A percentile compares a stretch with the other conserved stretches of the same genome.
Evolutionary conservation across 2,888 invertebrate species (phyloP).

Genomic region (Lasioglossum morio): DNA sequence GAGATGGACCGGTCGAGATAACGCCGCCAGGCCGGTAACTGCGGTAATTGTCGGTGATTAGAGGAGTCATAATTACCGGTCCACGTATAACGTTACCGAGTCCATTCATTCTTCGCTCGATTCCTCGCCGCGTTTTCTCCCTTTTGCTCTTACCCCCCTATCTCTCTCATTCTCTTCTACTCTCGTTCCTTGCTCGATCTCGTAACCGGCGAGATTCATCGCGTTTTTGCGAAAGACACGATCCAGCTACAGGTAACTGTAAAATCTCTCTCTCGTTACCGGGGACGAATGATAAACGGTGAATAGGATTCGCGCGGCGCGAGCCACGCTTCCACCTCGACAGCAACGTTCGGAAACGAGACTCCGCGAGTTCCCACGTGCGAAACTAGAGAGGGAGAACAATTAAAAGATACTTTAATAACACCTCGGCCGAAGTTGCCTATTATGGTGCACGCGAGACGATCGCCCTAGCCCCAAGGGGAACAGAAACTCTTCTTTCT

Average conservation of each 20-base stretch:
- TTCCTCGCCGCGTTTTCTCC: conserved; percentile 58
- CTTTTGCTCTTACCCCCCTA: conserved; percentile 7
- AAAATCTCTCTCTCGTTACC: neutral
- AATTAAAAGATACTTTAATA: conserved; percentile 82
- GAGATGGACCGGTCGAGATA: conserved; percentile 81
- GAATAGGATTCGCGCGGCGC: conserved; percentile 4
- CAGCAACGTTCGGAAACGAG: neutral
- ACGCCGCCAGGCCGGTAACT: conserved; percentile 81
- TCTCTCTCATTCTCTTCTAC: neutral
- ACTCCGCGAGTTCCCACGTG: conserved; percentile 71
- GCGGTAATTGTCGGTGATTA: conserved; percentile 83
- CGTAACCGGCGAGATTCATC: conserved; percentile 52
- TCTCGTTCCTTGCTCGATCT: conserved; percentile 30
- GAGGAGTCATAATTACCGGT: conserved; percentile 83
- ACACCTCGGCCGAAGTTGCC: conserved; percentile 77
- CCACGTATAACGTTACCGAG: conserved; percentile 77
- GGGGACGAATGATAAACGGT: neutral
- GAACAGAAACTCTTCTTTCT: neutral
- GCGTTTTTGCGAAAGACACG: conserved; percentile 19
- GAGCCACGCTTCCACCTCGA: neutral
- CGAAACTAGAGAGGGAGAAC: conserved; percentile 68
- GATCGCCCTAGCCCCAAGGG: neutral
- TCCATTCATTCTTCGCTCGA: conserved; percentile 78
- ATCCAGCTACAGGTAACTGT: conserved; percentile 3
- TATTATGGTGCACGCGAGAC: conserved; percentile 74